phyloP scores from a whole-genome alignment of 64 coral and sea anemone species.

The Dendronephthya gigantea region DNA sequence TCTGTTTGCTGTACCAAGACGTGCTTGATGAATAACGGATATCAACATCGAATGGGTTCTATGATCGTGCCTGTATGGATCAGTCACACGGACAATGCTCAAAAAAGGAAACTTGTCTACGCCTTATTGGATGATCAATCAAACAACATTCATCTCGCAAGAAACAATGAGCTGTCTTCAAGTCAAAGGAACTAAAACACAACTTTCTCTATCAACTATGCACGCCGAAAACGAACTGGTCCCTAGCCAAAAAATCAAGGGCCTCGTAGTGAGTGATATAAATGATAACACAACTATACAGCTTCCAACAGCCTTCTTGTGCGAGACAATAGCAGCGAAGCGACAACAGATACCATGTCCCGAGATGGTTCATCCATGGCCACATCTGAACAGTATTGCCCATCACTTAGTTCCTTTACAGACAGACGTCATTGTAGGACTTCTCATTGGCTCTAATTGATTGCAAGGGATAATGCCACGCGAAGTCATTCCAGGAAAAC shows the following conservation, averaged over 20 bases:
- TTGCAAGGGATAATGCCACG: slow-evolving; percentile 33
- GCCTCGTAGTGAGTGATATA: slow-evolving; percentile 17
- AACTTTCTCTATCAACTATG: slow-evolving; percentile 49
- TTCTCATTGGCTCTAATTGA: slow-evolving; percentile 44
- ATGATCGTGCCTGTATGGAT: not conserved
- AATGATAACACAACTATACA: slow-evolving; percentile 23
- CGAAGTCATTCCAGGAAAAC: slow-evolving; percentile 37
- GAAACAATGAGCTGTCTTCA: slow-evolving; percentile 4
- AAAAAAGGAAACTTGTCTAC: slow-evolving; percentile 25
- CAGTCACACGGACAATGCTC: not conserved
- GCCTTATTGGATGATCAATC: slow-evolving; percentile 61
- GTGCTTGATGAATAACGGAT: not conserved
- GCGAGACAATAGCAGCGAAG: slow-evolving; percentile 16
- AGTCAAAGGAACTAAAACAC: slow-evolving; percentile 26
- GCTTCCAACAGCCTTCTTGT: slow-evolving; percentile 28
- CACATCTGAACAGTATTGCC: slow-evolving; percentile 33
- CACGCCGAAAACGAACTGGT: slow-evolving; percentile 42
- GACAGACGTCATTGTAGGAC: not conserved
- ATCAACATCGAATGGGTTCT: not conserved
- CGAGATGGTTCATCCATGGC: slow-evolving; percentile 18
- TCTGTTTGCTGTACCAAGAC: not conserved
- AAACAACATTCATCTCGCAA: slow-evolving; percentile 36
- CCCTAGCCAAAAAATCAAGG: slow-evolving; percentile 30
- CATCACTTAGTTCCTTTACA: slow-evolving; percentile 26
- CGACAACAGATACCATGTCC: slow-evolving; percentile 40